Conservation (phyloP, 1,140 invertebrate species). For the Achatina immaculata region DNA sequence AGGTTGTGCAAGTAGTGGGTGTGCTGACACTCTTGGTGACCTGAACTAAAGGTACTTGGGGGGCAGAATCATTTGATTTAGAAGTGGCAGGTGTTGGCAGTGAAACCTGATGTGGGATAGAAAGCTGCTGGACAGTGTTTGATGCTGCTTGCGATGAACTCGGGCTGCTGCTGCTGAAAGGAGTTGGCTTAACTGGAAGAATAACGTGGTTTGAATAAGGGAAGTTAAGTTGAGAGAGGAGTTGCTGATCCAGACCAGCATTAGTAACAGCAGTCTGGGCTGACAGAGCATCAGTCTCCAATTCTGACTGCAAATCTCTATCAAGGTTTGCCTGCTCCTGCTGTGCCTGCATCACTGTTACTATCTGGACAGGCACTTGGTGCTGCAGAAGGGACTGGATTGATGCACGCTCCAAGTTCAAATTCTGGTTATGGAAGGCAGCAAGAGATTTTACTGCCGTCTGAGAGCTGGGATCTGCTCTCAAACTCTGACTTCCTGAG, state of each 20-base stretch:
- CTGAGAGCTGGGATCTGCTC: not conserved
- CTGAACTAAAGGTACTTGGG: not conserved
- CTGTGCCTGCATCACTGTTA: not conserved
- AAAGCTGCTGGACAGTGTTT: not conserved
- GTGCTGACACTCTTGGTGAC: slow-evolving; percentile 3
- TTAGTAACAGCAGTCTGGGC: not conserved
- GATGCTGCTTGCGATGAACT: not conserved
- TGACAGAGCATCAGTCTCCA: too few relatives aligned
- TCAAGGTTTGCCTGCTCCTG: not conserved
- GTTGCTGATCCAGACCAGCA: not conserved
- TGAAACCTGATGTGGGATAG: not conserved
- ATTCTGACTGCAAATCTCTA: too few relatives aligned
- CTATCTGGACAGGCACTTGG: not conserved
- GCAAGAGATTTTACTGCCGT: not conserved
- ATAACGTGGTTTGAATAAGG: not conserved
- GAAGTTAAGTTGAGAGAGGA: not conserved
- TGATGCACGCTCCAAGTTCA: not conserved
- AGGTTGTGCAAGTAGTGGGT: not conserved
- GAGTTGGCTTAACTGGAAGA: not conserved
- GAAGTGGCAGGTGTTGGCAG: not conserved
- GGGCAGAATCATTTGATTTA: not conserved
- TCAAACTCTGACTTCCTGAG: not conserved
- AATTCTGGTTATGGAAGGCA: not conserved
- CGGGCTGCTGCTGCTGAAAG: not conserved
- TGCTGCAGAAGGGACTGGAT: not conserved